Base-by-base conservation (phyloP, 1,140 invertebrate species). In the Zaprionus kolodkinae region DNA sequence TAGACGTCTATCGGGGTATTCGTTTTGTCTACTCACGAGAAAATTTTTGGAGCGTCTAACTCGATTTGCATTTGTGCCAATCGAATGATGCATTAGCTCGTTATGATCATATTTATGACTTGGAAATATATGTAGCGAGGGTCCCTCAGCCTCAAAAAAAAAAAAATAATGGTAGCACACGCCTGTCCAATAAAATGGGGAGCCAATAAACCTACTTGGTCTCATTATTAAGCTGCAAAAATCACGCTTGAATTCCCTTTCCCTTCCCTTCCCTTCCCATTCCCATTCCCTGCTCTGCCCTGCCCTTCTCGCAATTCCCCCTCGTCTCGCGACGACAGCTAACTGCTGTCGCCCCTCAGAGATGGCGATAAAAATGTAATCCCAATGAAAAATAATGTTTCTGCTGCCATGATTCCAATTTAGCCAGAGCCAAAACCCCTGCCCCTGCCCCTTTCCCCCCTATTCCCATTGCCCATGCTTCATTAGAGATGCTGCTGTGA, bases 221-320 rank as follows among this genome's bases (percentile, higher is more conserved):
- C 90, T 90, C 90, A 90, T 90, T 87, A 91, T 91, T 91, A 91
- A 92, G 87, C 91, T 79, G 78, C 91, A 91, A 91, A 91, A 92
- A 92, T 92, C 91, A 92, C 87, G 87, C 90, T 91, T 59, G 74
- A 91, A 68, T 73, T 76, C 27, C 52, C 35, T 54, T 55, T 36
- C 45, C 52, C 27, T 33, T 27, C 35, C 52, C 27, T 33, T 27
- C 35, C 52, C 27, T 33, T 27, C 35, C n/a, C n/a, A n/a, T n/a
- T n/a, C n/a, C n/a, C n/a, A n/a, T n/a, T n/a, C n/a, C n/a, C n/a
- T n/a, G n/a, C n/a, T n/a, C 70, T 76, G 15, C 52, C 27, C 55
- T 55, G 43, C 43, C 52, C 27, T 33, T 27, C 35, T 40, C 36
- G 15, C 27, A 17, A 1, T 38, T 38, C 65, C 35, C 48, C 7